These are phyloP conservation scores for Parnassius mnemosyne DNA, from an alignment of 2,888 invertebrate genomes.

Conservation along the genomic window DNA sequence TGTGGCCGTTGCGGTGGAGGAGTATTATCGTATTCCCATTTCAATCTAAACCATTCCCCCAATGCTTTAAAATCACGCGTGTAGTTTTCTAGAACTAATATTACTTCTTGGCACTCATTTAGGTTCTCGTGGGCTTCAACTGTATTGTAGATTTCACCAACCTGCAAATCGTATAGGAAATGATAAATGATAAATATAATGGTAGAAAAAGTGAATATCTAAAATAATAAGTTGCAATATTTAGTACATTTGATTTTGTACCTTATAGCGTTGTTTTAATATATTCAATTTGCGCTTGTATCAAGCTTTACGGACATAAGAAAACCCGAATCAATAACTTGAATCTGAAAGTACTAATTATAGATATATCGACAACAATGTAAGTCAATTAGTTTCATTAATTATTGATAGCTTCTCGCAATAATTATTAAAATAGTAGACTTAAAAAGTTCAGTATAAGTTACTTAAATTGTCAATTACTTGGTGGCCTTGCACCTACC, in stretches of 20 bases:
- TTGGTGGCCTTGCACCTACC: conserved; percentile 12
- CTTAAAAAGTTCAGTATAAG: background rate
- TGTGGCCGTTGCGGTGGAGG: conserved; percentile 91
- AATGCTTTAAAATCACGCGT: conserved; percentile 95
- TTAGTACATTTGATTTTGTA: too few relatives aligned
- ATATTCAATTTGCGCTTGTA: too few relatives aligned
- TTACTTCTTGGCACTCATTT: conserved; percentile 97
- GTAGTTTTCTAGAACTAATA: conserved; percentile 96
- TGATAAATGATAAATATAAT: too few relatives aligned
- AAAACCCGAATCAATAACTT: too few relatives aligned
- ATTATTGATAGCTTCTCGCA: too few relatives aligned
- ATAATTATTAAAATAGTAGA: too few relatives aligned
- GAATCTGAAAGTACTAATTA: too few relatives aligned
- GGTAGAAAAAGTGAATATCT: too few relatives aligned
- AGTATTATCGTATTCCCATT: conserved; percentile 96
- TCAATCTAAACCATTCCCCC: conserved; percentile 95
- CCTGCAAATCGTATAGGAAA: conserved; percentile 47
- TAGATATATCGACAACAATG: too few relatives aligned
- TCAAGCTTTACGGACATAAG: too few relatives aligned
- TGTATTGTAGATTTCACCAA: conserved; percentile 97
- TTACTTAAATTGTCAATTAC: background rate
- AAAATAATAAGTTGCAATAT: too few relatives aligned
- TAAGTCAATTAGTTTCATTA: too few relatives aligned
- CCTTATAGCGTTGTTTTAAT: background rate
- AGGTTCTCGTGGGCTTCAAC: conserved; percentile 97